Conservation (phyloP, 2,113 vertebrate species). For the Datnioides undecimradiatus region DNA sequence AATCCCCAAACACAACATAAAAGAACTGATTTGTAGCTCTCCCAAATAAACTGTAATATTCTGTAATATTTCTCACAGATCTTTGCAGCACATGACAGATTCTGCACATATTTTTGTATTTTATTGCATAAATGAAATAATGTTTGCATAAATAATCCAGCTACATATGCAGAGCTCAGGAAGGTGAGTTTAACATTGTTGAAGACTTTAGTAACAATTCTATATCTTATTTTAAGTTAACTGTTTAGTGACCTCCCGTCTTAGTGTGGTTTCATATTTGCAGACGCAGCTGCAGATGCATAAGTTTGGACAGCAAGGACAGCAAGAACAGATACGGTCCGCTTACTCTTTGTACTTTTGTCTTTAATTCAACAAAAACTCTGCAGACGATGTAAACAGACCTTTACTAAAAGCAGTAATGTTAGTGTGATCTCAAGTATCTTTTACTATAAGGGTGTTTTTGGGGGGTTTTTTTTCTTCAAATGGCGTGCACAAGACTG, state of each 20-base stretch:
- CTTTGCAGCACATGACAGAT: background rate
- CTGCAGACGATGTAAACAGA: background rate
- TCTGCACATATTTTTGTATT: constrained; percentile 4
- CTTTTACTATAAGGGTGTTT: background rate
- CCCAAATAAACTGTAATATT: background rate
- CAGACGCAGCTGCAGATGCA: background rate
- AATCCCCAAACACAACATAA: constrained; percentile 32
- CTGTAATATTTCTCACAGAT: background rate
- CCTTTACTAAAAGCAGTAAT: background rate
- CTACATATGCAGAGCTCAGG: background rate
- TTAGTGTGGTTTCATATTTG: background rate
- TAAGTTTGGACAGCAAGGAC: background rate
- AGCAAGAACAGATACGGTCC: background rate
- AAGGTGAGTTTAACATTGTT: background rate
- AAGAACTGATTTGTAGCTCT: constrained; percentile 11
- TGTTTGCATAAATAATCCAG: constrained; percentile 7
- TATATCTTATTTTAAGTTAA: background rate
- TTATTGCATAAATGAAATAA: no score
- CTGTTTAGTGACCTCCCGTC: background rate
- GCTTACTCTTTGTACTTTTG: background rate
- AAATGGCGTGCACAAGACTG: background rate
- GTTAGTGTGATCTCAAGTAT: background rate
- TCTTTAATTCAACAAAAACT: background rate
- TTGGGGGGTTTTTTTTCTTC: background rate
- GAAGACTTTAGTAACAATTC: background rate